These are phyloP conservation scores for Dryadula phaetusa DNA, from an alignment of 2,888 invertebrate genomes.

Conservation along the genomic window DNA sequence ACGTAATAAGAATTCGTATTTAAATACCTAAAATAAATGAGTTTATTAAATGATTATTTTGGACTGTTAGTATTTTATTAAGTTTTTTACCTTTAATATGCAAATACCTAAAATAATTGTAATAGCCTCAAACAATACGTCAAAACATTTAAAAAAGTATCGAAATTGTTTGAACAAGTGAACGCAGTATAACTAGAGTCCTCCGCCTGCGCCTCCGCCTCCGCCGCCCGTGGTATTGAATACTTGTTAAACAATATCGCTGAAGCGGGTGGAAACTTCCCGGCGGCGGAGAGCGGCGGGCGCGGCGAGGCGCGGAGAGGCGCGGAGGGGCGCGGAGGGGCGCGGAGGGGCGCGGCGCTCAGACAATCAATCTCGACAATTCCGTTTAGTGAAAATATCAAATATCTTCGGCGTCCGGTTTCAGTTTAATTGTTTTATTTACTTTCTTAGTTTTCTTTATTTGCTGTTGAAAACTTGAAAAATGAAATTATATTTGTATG, in stretches of 20 bases:
- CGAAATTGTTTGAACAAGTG: not conserved
- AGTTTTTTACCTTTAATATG: no score
- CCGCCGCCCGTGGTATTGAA: not conserved
- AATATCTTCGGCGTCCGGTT: not conserved
- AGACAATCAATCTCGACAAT: not conserved
- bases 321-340: no score
- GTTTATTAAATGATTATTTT: no score
- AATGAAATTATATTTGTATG: no score
- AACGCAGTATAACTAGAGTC: not conserved
- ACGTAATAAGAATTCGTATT: no score
- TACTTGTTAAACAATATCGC: slow-evolving; percentile 19
- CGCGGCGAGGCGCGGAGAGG: no score
- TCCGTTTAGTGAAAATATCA: slow-evolving; percentile 18
- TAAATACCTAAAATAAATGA: no score
- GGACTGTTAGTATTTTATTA: no score
- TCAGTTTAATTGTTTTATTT: not conserved
- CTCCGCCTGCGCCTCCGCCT: no score
- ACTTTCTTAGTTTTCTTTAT: not conserved
- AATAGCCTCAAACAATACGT: not conserved
- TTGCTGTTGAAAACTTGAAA: not conserved
- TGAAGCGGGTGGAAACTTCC: not conserved
- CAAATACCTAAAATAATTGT: no score
- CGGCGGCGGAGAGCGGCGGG: no score
- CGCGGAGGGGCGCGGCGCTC: slow-evolving; percentile 6
- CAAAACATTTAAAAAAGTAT: slow-evolving; percentile 6